Evolutionary conservation across 2,888 invertebrate species (phyloP), one percentile per base, ranked within the genome.

Genomic region (Xylota segnis): DNA sequence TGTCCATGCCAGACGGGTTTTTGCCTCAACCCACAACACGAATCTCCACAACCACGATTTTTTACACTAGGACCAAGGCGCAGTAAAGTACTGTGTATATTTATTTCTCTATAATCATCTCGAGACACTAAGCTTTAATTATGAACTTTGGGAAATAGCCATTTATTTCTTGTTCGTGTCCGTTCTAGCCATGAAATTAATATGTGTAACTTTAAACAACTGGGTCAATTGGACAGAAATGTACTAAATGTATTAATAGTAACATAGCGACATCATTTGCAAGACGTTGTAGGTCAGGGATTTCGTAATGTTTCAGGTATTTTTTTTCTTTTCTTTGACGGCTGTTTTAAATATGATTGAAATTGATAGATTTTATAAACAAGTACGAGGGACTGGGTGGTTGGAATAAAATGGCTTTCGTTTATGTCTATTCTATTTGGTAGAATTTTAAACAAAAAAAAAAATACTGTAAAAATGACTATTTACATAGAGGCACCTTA

Each of bases 231-330:
- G 58, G 23, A 47, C 32, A 72, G 27, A 72, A 59, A 59, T 34
- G 27, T 32, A 58, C 29, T 29, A 47, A 45, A 32, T 10, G 47
- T 72, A 72, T 72, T 47, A 72, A 72, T 72, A 72, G 71, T n/a
- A 50, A 50, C 56, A 70, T 54, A 52, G 27, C 37, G 68, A 54
- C 68, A 68, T 68, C 54, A 56, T 47, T 58, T 71, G 27, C 10
- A 14, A 23, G 14, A 18, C 5, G 37, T 58, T 72, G 50, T 59
- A 72, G 71, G 71, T 72, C 71, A 72, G 34, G 66, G 66, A 59
- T 72, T 72, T 72, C 59, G 59, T 59, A 72, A 72, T 72, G 29
- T 29, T 23, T 43, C 14, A 43, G 2, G 29, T 63, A 14, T 43
- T 32, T 10, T 45, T 47, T 47, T 47, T 47, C 10, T 18, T 7